A percentile compares a stretch with the other conserved stretches of the same genome.
phyloP scores from a whole-genome alignment of 2,797 vertebrate genomes.

The Pterois miles region DNA sequence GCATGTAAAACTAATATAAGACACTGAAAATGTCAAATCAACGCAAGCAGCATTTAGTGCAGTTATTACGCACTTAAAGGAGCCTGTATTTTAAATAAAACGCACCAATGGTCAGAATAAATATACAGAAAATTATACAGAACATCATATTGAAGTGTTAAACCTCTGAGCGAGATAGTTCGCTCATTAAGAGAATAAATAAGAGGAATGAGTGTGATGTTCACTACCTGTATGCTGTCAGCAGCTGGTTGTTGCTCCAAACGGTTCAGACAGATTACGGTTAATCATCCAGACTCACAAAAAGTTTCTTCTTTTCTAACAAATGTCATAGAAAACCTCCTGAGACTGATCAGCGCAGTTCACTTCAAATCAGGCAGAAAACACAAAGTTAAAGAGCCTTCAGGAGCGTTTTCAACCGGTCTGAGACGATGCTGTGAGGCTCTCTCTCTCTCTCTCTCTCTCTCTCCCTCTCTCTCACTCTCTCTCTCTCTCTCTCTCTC shows the following conservation, averaged over 20 bases:
- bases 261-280: not conserved
- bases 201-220: not conserved
- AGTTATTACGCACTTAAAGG: not conserved
- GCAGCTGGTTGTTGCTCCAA: no score
- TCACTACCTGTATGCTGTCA: conserved; percentile 26
- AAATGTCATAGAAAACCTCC: not conserved
- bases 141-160: not conserved
- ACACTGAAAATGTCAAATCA: no score
- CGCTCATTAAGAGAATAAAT: no score
- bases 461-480: not conserved
- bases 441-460: not conserved
- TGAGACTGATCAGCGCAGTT: not conserved
- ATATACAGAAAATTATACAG: not conserved
- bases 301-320: not conserved
- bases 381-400: not conserved
- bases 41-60: no score
- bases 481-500: not conserved
- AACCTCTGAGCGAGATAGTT: not conserved
- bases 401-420: not conserved
- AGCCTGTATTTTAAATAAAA: not conserved
- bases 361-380: fast-evolving
- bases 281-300: not conserved
- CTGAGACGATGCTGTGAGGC: not conserved
- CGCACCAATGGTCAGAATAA: not conserved
- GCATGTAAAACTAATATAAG: no score